Conservation (phyloP, 2,113 vertebrate species). For the Corapipo altera region DNA sequence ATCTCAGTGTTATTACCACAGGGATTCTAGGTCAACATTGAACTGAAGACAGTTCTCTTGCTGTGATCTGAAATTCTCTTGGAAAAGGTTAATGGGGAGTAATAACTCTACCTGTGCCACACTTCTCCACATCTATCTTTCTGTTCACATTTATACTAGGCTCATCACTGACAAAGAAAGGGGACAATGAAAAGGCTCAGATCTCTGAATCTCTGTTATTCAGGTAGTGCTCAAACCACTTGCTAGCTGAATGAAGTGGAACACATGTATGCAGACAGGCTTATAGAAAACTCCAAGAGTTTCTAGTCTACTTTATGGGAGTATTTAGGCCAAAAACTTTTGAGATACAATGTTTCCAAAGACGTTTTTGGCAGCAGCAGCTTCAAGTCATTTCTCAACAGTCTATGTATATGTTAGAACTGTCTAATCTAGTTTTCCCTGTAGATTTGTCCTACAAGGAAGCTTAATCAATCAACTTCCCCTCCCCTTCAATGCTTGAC, state of each 20-base stretch:
- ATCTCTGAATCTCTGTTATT: background rate
- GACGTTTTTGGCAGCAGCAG: background rate
- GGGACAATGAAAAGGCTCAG: background rate
- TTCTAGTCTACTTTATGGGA: background rate
- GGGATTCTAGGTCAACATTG: background rate
- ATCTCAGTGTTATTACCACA: background rate
- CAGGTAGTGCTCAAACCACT: background rate
- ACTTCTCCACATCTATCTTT: background rate
- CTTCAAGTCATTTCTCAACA: background rate
- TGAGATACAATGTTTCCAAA: background rate
- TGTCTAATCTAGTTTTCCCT: background rate
- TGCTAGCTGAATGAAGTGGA: background rate
- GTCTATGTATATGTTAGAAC: background rate
- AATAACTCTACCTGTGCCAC: background rate
- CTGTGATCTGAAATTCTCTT: slow-evolving; percentile 2
- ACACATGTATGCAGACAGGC: background rate
- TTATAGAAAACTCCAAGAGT: background rate
- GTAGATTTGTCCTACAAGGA: background rate
- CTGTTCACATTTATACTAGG: background rate
- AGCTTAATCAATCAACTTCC: background rate
- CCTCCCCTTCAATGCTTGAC: background rate
- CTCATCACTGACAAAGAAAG: background rate
- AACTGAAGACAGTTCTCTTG: background rate
- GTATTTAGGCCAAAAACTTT: slow-evolving; percentile 5
- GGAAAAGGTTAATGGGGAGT: slow-evolving; percentile 15